phyloP scores from a whole-genome alignment of 2,113 vertebrate genomes.

The Nesoenas mayeri region DNA sequence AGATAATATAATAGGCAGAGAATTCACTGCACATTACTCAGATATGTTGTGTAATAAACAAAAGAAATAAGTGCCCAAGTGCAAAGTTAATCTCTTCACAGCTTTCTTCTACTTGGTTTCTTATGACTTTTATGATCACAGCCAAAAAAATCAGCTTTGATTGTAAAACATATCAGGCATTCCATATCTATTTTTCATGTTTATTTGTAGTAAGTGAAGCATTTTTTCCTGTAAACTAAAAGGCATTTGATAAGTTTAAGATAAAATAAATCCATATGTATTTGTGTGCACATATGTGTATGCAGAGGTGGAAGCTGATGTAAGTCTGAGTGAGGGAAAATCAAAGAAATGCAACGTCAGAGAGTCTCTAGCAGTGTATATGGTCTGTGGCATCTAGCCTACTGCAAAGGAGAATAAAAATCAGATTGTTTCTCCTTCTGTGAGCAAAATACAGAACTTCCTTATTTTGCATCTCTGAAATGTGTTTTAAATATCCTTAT shows the following conservation, averaged over 20 bases:
- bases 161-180: not conserved
- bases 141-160: not conserved
- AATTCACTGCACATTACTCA: conserved; percentile 23
- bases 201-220: conserved; percentile 40
- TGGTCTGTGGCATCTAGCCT: not conserved
- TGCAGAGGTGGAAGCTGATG: not conserved
- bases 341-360: conserved; percentile 22
- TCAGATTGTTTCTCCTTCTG: not conserved
- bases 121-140: not conserved
- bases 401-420: not conserved
- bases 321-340: not conserved
- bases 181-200: conserved; percentile 14
- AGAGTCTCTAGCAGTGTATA: not conserved
- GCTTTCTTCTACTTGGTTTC: conserved; percentile 23
- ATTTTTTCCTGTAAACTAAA: not conserved
- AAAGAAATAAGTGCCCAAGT: conserved; percentile 26
- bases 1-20: conserved; percentile 37
- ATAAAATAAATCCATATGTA: conserved; percentile 27
- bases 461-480: not conserved
- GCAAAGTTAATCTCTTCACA: not conserved
- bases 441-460: not conserved
- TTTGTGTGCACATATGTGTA: not conserved
- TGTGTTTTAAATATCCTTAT: not conserved
- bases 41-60: not conserved
- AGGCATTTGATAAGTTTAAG: conserved; percentile 24